Conservation (phyloP, 2,113 vertebrate species). For the Mormyrus iriodes region DNA sequence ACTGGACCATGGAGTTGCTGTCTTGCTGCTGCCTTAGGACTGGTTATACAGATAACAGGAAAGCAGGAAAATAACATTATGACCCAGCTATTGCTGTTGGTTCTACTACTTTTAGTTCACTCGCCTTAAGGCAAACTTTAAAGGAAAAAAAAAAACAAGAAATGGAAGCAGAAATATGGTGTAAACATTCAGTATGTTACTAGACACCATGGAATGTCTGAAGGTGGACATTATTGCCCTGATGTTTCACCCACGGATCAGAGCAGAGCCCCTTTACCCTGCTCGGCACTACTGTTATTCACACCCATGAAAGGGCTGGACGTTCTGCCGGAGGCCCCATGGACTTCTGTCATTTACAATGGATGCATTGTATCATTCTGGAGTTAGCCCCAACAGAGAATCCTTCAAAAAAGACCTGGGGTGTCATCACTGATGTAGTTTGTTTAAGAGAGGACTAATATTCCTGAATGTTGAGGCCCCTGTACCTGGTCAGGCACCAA, state of each 20-base stretch:
- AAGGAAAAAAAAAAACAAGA: background rate
- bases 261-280: background rate
- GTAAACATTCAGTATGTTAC: background rate
- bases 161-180: background rate
- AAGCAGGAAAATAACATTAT: conserved; percentile 5
- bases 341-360: background rate
- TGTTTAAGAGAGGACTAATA: background rate
- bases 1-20: background rate
- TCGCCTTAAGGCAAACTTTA: background rate
- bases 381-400: background rate
- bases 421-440: background rate
- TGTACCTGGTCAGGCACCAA: background rate
- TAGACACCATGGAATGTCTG: background rate
- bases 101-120: background rate
- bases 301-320: background rate
- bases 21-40: background rate
- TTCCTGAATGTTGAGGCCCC: background rate
- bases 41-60: background rate
- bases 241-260: background rate
- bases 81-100: background rate
- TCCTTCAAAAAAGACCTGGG: background rate
- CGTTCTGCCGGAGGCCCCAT: background rate
- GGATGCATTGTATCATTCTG: background rate
- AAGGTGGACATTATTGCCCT: background rate
- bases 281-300: background rate